phyloP scores from a whole-genome alignment of 2,113 vertebrate species.

The Megaptera novaeangliae region DNA sequence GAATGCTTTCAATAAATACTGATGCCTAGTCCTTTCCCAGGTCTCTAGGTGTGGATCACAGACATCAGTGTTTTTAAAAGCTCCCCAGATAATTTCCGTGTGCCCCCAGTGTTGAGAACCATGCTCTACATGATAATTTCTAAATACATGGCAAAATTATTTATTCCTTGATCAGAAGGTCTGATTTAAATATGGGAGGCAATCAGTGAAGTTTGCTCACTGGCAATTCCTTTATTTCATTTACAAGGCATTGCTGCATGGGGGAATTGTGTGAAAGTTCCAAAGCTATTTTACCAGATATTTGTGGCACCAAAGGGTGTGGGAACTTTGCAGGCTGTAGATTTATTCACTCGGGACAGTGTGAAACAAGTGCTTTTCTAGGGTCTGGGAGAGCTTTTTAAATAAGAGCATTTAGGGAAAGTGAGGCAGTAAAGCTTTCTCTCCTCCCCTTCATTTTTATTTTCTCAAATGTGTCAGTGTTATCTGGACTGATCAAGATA shows the following conservation, averaged over 20 bases:
- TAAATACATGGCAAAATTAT: background rate
- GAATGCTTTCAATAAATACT: background rate
- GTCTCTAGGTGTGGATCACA: background rate
- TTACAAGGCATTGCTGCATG: background rate
- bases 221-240: background rate
- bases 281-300: conserved; percentile 2
- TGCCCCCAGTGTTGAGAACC: background rate
- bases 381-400: background rate
- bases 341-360: background rate
- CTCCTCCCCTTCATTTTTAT: background rate
- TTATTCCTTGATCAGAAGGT: background rate
- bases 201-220: background rate
- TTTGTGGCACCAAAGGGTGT: background rate
- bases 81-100: background rate
- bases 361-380: conserved; percentile 8
- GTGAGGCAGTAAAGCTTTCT: background rate
- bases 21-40: background rate
- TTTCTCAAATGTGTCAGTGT: background rate
- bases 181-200: background rate
- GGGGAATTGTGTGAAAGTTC: background rate
- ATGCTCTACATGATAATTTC: background rate
- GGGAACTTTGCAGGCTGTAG: background rate
- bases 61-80: background rate
- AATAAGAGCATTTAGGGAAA: background rate
- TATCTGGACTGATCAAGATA: background rate